A percentile compares a stretch with the other conserved stretches of the same genome.
These are phyloP conservation scores for Atherix ibis DNA, from an alignment of 2,888 invertebrate genomes.

Conservation along the genomic window DNA sequence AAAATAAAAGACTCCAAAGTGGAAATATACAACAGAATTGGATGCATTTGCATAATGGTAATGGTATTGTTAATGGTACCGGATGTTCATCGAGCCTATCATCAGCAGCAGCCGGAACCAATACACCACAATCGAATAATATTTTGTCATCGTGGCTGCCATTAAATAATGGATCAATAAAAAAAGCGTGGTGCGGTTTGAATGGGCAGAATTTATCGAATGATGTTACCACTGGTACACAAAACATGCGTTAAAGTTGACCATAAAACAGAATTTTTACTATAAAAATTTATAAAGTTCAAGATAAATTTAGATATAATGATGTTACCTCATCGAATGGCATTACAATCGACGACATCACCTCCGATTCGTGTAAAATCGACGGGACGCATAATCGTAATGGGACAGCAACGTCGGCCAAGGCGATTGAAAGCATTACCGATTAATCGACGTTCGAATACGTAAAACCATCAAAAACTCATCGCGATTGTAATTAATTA, in stretches of 20 bases:
- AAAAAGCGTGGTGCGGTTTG: slow-evolving; percentile 8
- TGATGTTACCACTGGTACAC: too few species aligned
- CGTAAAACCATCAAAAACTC: too few species aligned
- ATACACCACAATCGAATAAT: too few species aligned
- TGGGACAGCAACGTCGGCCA: slow-evolving; percentile 8
- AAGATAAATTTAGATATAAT: slow-evolving; percentile 5
- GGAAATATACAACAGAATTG: slow-evolving; percentile 4
- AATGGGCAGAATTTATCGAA: too few species aligned
- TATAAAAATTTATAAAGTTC: background rate
- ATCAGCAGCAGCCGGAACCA: background rate
- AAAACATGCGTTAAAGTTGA: too few species aligned
- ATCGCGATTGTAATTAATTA: too few species aligned
- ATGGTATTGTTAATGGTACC: background rate
- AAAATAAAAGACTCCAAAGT: background rate
- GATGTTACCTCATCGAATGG: background rate
- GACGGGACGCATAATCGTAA: slow-evolving; percentile 5
- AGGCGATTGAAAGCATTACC: slow-evolving; percentile 5
- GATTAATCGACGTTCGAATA: slow-evolving; percentile 3
- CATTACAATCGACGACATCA: background rate
- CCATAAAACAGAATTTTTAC: too few species aligned
- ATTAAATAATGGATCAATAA: slow-evolving; percentile 2
- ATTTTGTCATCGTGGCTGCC: slow-evolving; percentile 7
- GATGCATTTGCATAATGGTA: slow-evolving; percentile 1
- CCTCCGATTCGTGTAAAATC: slow-evolving; percentile 7
- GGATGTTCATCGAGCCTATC: background rate